These are phyloP conservation scores for Bombus haemorrhoidalis DNA, from an alignment of 1,140 invertebrate species.

Conservation along the genomic window DNA sequence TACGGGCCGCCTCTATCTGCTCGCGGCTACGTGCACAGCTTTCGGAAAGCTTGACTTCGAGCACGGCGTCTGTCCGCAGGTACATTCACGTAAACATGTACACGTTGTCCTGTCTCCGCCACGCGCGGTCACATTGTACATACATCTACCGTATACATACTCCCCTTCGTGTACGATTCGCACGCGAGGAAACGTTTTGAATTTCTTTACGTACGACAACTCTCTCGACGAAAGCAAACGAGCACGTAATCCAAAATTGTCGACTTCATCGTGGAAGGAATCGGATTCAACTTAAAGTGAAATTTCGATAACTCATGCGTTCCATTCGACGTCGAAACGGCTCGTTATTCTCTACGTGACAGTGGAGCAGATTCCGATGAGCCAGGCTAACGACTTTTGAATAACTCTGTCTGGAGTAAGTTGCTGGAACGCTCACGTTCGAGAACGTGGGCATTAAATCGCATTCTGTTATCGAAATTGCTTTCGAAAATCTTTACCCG, in stretches of 20 bases:
- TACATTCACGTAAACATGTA: constrained; percentile 57
- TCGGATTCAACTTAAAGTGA: constrained; percentile 59
- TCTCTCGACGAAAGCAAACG: constrained; percentile 31
- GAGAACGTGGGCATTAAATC: background rate
- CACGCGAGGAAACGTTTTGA: background rate
- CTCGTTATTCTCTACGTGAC: constrained; percentile 36
- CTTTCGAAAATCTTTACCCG: background rate
- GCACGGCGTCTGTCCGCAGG: constrained; percentile 68
- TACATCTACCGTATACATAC: constrained; percentile 35
- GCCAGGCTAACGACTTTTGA: constrained; percentile 38
- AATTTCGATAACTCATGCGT: constrained; percentile 61
- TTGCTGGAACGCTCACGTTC: background rate
- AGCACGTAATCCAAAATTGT: constrained; percentile 43
- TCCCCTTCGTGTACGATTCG: background rate
- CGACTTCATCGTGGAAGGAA: constrained; percentile 44
- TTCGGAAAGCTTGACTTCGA: constrained; percentile 73
- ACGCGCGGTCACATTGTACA: constrained; percentile 40
- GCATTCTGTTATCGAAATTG: background rate
- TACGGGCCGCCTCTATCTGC: constrained; percentile 66
- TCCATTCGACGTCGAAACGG: constrained; percentile 13
- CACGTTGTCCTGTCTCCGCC: constrained; percentile 35
- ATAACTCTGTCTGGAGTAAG: constrained; percentile 2
- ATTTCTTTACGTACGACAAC: background rate
- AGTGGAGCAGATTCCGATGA: constrained; percentile 9
- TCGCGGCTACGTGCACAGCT: constrained; percentile 77